Base-by-base conservation (phyloP, 53 echinoderm and acorn worm species). In the Holothuria leucospilota region DNA sequence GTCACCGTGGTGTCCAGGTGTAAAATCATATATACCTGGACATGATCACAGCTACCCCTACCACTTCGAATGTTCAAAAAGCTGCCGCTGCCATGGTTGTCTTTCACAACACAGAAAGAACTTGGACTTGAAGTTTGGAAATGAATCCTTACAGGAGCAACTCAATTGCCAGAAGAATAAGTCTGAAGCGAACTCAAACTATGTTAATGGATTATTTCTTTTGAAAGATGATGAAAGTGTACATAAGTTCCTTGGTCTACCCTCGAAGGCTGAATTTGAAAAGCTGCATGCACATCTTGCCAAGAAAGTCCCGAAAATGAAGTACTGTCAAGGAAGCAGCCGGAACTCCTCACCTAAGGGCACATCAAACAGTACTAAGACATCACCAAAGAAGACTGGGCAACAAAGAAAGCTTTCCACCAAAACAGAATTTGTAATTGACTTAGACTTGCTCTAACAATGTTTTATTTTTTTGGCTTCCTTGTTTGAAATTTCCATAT, bases 271-370 rank as follows among this genome's bases (percentile, higher is more conserved):
- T 1, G 85, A 85, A 68, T 62, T 89, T 3, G 62, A 85, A 21
- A 5, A 13, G 24, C 67, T 89, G 39, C 60, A 71, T 23, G 23
- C 28, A 38, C 51, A 72, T 29, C 10, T 89, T 13, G 75, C 51
- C 29, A 85, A 85, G 85, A 85, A 38, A 29, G 89, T 89, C 15
- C 39, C 39, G 30, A 85, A 85, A 23, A 63, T 89, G 78, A 18
- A 68, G 16, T 85, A 85, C 78, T 89, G 78, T 77, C 28, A 64
- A 23, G 85, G 85, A 6, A 25, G 16, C 20, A 88, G 71, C 34
- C 71, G 70, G 26, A 52, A 20, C 21, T 23, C 78, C 10, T 63
- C 78, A 28, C 68, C 53, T 28, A 71, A 51, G 18, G 13, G 20
- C 6, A 6, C 70, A 74, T 41, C 84, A 10, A 29, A 63, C 28